Percentiles rank a stretch among this genome's conserved stretches.
phyloP scores from a whole-genome alignment of 2,797 vertebrate genomes.

The Enteromius viviparus region DNA sequence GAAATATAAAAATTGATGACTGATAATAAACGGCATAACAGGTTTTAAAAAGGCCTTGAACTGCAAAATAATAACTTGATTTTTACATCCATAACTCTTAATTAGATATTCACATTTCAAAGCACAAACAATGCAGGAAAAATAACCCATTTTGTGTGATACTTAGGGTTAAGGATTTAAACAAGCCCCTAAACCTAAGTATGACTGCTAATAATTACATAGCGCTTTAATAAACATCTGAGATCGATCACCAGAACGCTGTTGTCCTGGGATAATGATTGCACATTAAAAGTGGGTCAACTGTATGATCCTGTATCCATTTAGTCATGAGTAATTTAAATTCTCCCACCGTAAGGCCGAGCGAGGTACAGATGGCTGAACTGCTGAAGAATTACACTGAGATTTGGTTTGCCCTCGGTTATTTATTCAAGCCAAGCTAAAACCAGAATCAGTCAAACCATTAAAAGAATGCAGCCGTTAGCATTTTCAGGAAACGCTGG shows the following conservation, averaged over 20 bases:
- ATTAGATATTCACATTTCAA: not conserved
- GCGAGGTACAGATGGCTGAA: constrained; percentile 29
- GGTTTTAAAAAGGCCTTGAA: constrained; percentile 25
- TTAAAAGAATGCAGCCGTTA: constrained; percentile 18
- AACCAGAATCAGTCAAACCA: constrained; percentile 26
- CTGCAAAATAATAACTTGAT: not conserved
- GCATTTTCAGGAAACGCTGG: constrained; percentile 21
- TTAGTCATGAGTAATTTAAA: constrained; percentile 46
- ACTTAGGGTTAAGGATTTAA: not conserved
- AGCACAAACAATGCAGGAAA: not conserved
- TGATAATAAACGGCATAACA: constrained; percentile 30
- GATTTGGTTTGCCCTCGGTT: constrained; percentile 20
- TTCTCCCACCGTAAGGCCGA: constrained; percentile 11
- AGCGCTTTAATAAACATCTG: constrained; percentile 12
- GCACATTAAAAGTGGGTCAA: constrained; percentile 36
- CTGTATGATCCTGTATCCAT: constrained; percentile 27
- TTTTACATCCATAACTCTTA: not conserved
- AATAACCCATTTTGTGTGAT: not conserved
- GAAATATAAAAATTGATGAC: constrained; percentile 43
- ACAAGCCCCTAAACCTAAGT: not conserved
- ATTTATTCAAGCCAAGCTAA: constrained; percentile 35
- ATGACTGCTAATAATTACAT: not conserved
- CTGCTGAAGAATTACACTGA: constrained; percentile 32
- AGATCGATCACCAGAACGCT: constrained; percentile 6
- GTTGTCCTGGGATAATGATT: constrained; percentile 12